Evolutionary conservation across 2,888 invertebrate genomes (phyloP), one percentile per base, ranked within the genome.

Genomic region (Xestobium rufovillosum): DNA sequence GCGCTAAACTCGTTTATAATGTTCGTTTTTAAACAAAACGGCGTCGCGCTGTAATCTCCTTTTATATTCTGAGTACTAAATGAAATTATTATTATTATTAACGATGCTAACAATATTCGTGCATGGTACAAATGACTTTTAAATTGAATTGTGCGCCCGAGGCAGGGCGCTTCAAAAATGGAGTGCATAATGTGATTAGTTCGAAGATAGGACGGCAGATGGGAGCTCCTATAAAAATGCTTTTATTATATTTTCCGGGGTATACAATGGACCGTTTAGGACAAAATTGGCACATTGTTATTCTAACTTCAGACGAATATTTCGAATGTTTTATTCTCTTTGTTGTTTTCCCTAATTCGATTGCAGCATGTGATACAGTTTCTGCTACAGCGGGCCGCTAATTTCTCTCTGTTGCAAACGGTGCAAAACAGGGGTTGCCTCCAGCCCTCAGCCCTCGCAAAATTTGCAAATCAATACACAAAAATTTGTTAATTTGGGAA

Each of bases 131-230:
- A 76, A 76, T 76, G 75, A 76, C 72, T 75, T 74, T 74, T 74
- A 72, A 75, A 76, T 76, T 75, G 74, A 70, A 75, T 76, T 73
- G 66, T 68, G 68, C 52, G 57, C 57, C 53, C 48, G 54, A 56
- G 58, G 60, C 56, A 53, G 57, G 57, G 57, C 58, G 59, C 58
- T 60, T 60, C 76, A 75, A 75, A 75, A 76, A 76, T 76, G 76
- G 76, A 74, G 70, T 74, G 72, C 61, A 65, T 76, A 76, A 76
- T 74, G 57, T 60, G 66, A 74, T 76, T 71, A 76, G 73, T 61
- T 71, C 46, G 69, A 74, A 65, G 53, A 69, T 57, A 61, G 60
- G 55, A 59, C 59, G 62, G 55, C 64, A 63, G 64, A 64, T 65
- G 65, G 61, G 62, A 63, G 61, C 62, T 53, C 55, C 59, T 55